Evolutionary conservation across 1,140 invertebrate genomes (phyloP).

Genomic region (Pantala flavescens): DNA sequence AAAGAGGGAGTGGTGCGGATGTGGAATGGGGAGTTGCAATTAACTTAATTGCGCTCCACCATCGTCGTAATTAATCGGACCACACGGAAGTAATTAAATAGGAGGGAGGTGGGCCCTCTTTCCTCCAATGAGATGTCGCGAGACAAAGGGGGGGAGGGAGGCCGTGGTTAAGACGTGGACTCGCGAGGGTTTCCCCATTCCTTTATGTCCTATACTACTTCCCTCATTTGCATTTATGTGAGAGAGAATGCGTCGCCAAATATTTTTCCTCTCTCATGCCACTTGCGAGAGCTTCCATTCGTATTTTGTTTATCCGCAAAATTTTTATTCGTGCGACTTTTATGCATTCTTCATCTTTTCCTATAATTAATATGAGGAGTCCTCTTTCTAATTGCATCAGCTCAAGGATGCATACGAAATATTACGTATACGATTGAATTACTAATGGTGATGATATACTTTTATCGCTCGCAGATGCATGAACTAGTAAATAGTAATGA

Average conservation of each 20-base stretch:
- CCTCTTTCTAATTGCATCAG: too few relatives aligned
- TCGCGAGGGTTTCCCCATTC: slow-evolving; percentile 23
- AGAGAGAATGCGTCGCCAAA: background rate
- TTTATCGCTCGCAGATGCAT: too few relatives aligned
- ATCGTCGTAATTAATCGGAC: slow-evolving; percentile 4
- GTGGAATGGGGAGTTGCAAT: background rate
- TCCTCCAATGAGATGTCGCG: slow-evolving; percentile 2
- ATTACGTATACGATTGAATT: too few relatives aligned
- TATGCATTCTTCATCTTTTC: too few relatives aligned
- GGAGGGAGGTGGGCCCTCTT: background rate
- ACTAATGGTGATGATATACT: too few relatives aligned
- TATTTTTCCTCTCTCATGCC: background rate
- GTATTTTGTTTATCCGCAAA: too few relatives aligned
- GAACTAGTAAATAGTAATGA: too few relatives aligned
- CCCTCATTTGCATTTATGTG: background rate
- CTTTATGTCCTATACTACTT: background rate
- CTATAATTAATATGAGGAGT: too few relatives aligned
- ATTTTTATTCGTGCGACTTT: too few relatives aligned
- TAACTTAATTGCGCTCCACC: slow-evolving; percentile 8
- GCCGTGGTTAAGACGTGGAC: slow-evolving; percentile 29
- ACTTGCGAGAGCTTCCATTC: background rate
- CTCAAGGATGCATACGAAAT: too few relatives aligned
- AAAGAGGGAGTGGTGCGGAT: background rate
- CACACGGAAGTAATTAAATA: slow-evolving; percentile 10
- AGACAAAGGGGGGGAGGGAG: slow-evolving; percentile 10